Conservation (phyloP, 2,797 vertebrate genomes). For the Poecilia wingei region DNA sequence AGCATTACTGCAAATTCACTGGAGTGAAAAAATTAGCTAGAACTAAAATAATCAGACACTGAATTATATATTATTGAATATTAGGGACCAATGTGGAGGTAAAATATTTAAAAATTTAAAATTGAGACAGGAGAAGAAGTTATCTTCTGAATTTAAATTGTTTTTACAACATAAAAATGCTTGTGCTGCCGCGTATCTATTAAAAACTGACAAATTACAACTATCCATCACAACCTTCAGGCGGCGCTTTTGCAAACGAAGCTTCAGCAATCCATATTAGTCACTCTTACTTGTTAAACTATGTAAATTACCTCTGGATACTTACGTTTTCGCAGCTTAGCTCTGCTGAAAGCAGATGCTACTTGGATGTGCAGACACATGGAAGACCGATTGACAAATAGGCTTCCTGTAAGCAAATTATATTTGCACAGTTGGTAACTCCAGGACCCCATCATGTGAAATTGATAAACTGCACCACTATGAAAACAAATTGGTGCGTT, state of each 20-base stretch:
- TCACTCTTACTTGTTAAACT: neutral
- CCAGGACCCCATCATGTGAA: neutral
- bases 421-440: constrained; percentile 4
- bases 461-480: neutral
- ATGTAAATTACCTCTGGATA: neutral
- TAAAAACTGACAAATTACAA: neutral
- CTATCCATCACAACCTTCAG: neutral
- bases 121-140: neutral
- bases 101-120: neutral
- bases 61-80: neutral
- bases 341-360: neutral
- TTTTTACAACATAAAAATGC: neutral
- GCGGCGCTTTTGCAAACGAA: neutral
- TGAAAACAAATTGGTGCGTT: constrained; percentile 9
- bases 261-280: neutral
- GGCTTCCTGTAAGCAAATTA: constrained; percentile 9
- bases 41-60: neutral
- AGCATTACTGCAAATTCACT: neutral
- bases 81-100: neutral
- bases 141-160: neutral
- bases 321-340: neutral
- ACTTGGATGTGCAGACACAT: neutral
- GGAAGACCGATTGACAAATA: constrained; percentile 3
- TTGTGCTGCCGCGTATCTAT: neutral
- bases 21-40: neutral